Evolutionary conservation across 1,140 invertebrate species (phyloP).

Genomic region (Xylocopa sonorina): DNA sequence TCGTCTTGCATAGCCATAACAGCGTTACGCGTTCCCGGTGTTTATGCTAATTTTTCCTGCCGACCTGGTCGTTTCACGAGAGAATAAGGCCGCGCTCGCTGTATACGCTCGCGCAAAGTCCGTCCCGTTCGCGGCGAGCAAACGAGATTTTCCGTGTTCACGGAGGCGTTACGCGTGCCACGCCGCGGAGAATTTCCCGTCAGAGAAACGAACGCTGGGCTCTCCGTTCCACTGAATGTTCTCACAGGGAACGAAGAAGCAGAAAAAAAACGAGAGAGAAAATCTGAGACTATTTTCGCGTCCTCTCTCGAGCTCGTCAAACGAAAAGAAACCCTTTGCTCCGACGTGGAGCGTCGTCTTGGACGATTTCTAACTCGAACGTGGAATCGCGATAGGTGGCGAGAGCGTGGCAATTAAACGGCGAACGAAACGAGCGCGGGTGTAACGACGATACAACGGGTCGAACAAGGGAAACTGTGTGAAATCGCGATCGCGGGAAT

Average conservation of each 20-base stretch:
- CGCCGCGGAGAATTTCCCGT: not conserved
- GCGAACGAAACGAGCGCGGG: constrained; percentile 29
- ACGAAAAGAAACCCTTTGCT: no score
- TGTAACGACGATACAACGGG: constrained; percentile 30
- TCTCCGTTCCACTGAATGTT: no score
- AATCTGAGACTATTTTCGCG: not conserved
- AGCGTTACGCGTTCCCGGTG: constrained; percentile 29
- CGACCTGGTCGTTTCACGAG: constrained; percentile 49
- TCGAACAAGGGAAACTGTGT: constrained; percentile 44
- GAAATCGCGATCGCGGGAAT: constrained; percentile 38
- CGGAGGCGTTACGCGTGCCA: not conserved
- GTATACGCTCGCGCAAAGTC: constrained; percentile 4
- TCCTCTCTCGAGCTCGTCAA: no score
- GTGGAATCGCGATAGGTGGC: not conserved
- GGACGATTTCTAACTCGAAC: constrained; percentile 6
- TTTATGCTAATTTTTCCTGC: constrained; percentile 62
- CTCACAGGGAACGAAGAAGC: no score
- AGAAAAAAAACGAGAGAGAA: no score
- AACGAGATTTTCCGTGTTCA: constrained; percentile 26
- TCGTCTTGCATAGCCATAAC: constrained; percentile 5
- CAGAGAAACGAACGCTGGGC: no score
- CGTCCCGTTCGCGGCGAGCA: not conserved
- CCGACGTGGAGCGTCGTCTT: not conserved
- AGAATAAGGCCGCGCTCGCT: constrained; percentile 47
- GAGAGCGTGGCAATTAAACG: constrained; percentile 31